Conservation (phyloP, 2,113 vertebrate species). For the Seriola rivoliana region DNA sequence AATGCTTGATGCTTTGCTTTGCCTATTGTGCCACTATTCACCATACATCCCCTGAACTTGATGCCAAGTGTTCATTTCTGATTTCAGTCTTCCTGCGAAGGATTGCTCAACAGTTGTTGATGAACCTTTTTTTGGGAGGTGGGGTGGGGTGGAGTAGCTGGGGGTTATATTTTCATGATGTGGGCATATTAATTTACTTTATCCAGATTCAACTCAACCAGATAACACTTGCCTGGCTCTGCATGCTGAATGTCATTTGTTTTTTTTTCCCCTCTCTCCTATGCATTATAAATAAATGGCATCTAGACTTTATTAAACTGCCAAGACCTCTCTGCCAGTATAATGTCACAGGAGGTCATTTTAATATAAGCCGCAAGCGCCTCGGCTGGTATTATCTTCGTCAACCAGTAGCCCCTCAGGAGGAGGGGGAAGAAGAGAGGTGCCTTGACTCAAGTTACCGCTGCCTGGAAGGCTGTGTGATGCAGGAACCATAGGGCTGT, state of each 20-base stretch:
- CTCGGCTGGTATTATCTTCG: constrained; percentile 81
- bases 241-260: constrained; percentile 70
- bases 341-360: constrained; percentile 85
- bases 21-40: constrained; percentile 65
- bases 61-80: constrained; percentile 91
- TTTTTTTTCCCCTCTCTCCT: constrained; percentile 34
- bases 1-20: constrained; percentile 87
- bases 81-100: constrained; percentile 41
- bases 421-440: constrained; percentile 72
- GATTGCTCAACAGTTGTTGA: constrained; percentile 48
- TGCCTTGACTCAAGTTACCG: constrained; percentile 79
- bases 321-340: constrained; percentile 74
- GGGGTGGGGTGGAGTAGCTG: constrained; percentile 37
- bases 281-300: constrained; percentile 83
- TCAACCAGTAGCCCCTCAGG: constrained; percentile 80
- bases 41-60: constrained; percentile 74
- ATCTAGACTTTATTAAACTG: constrained; percentile 78
- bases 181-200: constrained; percentile 72
- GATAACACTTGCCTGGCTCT: constrained; percentile 64
- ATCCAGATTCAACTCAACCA: constrained; percentile 52
- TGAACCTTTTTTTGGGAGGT: constrained; percentile 9
- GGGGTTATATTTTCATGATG: constrained; percentile 47
- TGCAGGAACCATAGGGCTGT: constrained; percentile 71
- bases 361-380: constrained; percentile 83
- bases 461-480: constrained; percentile 78